These are phyloP conservation scores for Metalampra italica DNA, from an alignment of 2,888 invertebrate genomes.

Conservation along the genomic window DNA sequence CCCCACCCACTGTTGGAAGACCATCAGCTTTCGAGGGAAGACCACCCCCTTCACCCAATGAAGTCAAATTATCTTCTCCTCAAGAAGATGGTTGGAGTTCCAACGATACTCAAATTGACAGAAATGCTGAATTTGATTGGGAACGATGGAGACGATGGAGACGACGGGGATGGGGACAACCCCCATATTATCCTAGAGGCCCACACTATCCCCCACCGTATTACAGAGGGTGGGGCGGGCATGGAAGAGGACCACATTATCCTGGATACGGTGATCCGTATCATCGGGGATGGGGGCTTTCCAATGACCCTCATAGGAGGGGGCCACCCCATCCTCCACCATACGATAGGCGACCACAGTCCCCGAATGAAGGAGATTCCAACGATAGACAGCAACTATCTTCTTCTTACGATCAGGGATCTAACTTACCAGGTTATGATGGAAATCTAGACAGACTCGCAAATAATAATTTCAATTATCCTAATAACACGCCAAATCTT, in stretches of 20 bases:
- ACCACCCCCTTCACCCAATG: constrained; percentile 11
- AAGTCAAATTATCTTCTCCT: constrained; percentile 8
- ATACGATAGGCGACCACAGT: not conserved
- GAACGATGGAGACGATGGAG: not conserved
- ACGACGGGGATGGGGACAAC: constrained; percentile 6
- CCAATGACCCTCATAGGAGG: not conserved
- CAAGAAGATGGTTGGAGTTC: constrained; percentile 3
- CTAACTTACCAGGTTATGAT: not conserved
- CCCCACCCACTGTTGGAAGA: not conserved
- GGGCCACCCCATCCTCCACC: not conserved
- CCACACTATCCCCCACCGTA: constrained; percentile 8
- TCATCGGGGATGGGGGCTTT: too few relatives aligned
- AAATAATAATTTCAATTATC: not conserved
- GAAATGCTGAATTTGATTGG: not conserved
- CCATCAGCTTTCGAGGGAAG: constrained; percentile 1
- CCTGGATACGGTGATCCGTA: too few relatives aligned
- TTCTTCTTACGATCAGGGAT: not conserved
- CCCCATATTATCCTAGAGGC: constrained; percentile 2
- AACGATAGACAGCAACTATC: not conserved
- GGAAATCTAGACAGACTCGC: not conserved
- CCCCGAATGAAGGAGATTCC: not conserved
- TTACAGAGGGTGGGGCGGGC: not conserved
- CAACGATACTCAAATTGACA: not conserved
- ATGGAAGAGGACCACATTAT: not conserved
- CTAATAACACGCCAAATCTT: not conserved